A percentile compares a stretch with the other conserved stretches of the same genome.
These are phyloP conservation scores for Pyrgilauda ruficollis DNA, from an alignment of 2,113 vertebrate species.

Conservation along the genomic window DNA sequence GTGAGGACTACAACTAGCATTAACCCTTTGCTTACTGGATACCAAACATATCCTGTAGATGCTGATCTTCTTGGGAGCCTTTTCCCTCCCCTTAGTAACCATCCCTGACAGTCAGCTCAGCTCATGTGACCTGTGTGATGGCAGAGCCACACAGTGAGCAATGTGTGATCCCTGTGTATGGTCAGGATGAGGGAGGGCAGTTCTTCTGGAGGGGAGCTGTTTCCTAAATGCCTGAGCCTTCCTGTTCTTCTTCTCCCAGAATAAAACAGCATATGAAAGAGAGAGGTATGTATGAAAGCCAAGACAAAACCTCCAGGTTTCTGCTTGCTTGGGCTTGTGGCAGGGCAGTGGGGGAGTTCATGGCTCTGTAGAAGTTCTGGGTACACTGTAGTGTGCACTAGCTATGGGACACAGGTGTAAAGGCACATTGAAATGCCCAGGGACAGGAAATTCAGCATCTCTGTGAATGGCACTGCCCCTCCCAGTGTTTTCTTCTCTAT, in stretches of 20 bases:
- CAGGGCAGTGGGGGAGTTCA: not conserved
- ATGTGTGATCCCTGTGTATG: not conserved
- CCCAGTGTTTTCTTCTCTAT: not conserved
- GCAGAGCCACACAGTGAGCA: not conserved
- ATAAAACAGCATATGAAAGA: not conserved
- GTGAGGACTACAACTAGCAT: not conserved
- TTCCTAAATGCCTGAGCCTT: not conserved
- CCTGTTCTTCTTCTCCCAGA: not conserved
- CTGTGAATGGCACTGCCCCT: not conserved
- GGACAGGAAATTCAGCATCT: not conserved
- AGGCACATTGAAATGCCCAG: not conserved
- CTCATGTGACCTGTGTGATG: not conserved
- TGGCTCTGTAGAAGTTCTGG: not conserved
- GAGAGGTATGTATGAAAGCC: not conserved
- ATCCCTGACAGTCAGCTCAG: not conserved
- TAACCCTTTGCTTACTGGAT: not conserved
- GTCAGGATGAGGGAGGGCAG: not conserved
- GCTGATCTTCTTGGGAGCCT: not conserved
- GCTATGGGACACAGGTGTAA: not conserved
- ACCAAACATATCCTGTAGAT: not conserved
- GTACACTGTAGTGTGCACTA: not conserved
- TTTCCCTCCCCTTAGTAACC: not conserved
- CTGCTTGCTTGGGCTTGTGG: not conserved
- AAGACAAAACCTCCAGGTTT: not conserved
- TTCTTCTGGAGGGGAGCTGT: not conserved